phyloP scores from a whole-genome alignment of 2,113 vertebrate species.

The Gymnogyps californianus region DNA sequence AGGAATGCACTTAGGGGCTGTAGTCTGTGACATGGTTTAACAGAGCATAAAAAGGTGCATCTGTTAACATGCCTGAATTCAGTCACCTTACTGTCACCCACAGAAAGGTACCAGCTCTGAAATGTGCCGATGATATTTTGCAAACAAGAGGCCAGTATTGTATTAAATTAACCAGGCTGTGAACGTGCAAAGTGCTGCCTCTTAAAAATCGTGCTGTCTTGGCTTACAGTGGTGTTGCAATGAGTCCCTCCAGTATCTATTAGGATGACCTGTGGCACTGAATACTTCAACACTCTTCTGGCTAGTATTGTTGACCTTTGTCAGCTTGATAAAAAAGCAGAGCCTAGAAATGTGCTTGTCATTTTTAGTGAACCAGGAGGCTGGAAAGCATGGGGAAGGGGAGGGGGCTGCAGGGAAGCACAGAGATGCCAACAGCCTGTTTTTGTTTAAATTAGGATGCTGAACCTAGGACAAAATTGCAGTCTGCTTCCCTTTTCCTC shows the following conservation, averaged over 20 bases:
- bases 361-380: constrained; percentile 58
- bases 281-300: constrained; percentile 74
- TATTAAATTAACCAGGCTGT: constrained; percentile 70
- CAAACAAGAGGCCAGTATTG: constrained; percentile 68
- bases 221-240: constrained; percentile 63
- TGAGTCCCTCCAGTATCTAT: constrained; percentile 73
- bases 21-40: constrained; percentile 74
- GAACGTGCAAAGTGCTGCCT: constrained; percentile 60
- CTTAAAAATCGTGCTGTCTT: constrained; percentile 63
- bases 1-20: constrained; percentile 69
- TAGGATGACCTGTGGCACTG: constrained; percentile 78
- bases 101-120: constrained; percentile 58
- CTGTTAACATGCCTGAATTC: constrained; percentile 69
- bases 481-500: constrained; percentile 37
- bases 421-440: constrained; percentile 2
- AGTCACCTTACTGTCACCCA: constrained; percentile 69
- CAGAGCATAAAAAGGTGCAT: constrained; percentile 77
- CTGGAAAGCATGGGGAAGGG: not conserved
- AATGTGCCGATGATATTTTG: constrained; percentile 60
- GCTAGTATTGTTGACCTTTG: constrained; percentile 88
- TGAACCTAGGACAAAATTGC: constrained; percentile 41
- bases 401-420: constrained; percentile 23
- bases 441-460: constrained; percentile 55
- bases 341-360: constrained; percentile 48
- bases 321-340: constrained; percentile 79